These are phyloP conservation scores for Brachyalestes nurse DNA, from an alignment of 2,797 vertebrate genomes.

Conservation along the genomic window DNA sequence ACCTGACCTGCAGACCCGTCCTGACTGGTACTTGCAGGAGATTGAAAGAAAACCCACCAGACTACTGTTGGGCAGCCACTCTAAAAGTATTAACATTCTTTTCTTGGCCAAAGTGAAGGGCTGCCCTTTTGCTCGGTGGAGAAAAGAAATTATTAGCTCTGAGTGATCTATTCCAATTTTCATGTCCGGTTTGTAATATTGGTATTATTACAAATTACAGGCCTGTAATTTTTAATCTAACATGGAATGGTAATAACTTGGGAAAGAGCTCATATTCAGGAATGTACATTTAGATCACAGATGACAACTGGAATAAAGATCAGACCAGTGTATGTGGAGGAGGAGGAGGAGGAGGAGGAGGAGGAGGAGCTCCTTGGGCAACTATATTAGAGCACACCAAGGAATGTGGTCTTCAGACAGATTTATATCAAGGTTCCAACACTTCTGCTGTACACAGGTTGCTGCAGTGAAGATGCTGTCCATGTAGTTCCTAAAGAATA, in stretches of 20 bases:
- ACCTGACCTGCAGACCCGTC: no score
- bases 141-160: not conserved
- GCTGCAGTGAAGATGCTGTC: not conserved
- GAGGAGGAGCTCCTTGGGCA: conserved; percentile 8
- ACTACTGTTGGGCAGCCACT: no score
- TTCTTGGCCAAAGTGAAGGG: not conserved
- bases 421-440: not conserved
- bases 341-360: not conserved
- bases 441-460: not conserved
- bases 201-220: not conserved
- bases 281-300: not conserved
- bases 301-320: not conserved
- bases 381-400: conserved; percentile 3
- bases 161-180: not conserved
- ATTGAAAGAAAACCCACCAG: no score
- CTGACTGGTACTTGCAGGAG: no score
- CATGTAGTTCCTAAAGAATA: not conserved
- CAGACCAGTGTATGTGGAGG: not conserved
- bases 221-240: not conserved
- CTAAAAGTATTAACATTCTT: not conserved
- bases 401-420: not conserved
- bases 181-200: not conserved
- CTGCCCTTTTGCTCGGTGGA: not conserved
- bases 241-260: not conserved
- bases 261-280: not conserved